Percentiles rank a stretch among this genome's conserved stretches.
Evolutionary conservation across 2,113 vertebrate genomes (phyloP).

Genomic region (Oryzias celebensis): DNA sequence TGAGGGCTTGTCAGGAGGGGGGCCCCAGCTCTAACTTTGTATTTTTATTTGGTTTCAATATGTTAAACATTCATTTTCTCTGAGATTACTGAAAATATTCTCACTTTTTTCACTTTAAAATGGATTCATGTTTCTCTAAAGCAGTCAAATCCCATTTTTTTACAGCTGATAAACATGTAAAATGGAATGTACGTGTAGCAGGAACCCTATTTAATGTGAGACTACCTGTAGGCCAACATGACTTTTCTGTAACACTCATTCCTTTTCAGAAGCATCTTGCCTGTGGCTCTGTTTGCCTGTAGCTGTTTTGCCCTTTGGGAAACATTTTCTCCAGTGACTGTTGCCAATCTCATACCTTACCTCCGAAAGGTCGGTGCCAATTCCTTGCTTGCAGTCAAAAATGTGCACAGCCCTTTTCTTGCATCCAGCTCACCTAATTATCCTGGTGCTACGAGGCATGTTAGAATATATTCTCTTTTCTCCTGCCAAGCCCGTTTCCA

Average conservation of each 20-base stretch:
- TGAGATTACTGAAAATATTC: neutral
- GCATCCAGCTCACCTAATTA: constrained; percentile 75
- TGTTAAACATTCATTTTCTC: neutral
- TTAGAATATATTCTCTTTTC: constrained; percentile 58
- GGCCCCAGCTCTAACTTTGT: too few species aligned
- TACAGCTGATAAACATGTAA: constrained; percentile 27
- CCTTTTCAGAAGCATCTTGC: constrained; percentile 45
- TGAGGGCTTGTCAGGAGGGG: too few species aligned
- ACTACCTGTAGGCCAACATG: constrained; percentile 45
- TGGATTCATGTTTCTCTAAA: too few species aligned
- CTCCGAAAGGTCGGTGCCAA: constrained; percentile 61
- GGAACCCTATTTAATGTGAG: constrained; percentile 42
- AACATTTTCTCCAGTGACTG: constrained; percentile 56
- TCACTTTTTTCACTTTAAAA: neutral
- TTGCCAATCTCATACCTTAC: constrained; percentile 62
- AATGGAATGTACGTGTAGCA: constrained; percentile 29
- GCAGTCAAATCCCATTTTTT: neutral
- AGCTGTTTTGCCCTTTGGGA: constrained; percentile 69
- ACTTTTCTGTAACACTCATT: constrained; percentile 40
- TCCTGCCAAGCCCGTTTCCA: constrained; percentile 48
- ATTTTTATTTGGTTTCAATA: neutral
- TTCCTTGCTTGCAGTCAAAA: constrained; percentile 55
- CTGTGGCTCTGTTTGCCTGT: constrained; percentile 45
- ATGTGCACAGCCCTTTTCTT: constrained; percentile 46
- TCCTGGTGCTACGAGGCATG: constrained; percentile 70